Evolutionary conservation across 53 echinoderm and acorn worm species (phyloP), one percentile per base, ranked within the genome.

Genomic region (Holothuria leucospilota): DNA sequence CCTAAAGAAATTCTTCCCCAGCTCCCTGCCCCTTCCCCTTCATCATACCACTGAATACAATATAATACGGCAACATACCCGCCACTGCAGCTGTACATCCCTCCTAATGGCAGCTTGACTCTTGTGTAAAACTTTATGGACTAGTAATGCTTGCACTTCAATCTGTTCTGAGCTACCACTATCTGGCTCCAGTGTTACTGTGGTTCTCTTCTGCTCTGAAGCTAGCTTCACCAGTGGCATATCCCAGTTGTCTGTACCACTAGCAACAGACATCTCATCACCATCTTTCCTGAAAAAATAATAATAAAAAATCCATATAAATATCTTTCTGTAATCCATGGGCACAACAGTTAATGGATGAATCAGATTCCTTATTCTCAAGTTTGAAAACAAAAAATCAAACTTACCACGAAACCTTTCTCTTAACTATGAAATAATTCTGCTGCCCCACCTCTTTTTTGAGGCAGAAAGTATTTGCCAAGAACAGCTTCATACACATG

Each of bases 41-140:
- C 34, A 34, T 34, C 34, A 34, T 3, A 34, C 34, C 34, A 34
- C 1, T 34, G 34, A 34, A 34, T 34, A 34, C 34, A 34, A 34
- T 34, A 34, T 2, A 34, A 34, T 34, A 3, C 34, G 2, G 3
- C 67, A 80, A 69, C 72, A 27, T 59, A 96, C 96, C 96, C 87
- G 91, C 96, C 96, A 96, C 59, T 87, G 94, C 18, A 85, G 71
- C 63, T 85, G 70, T 15, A 90, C 94, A 21, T 88, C 92, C 78
- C 92, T 85, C 46, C 79, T 87, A 4, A 82, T 92, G 34, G 81
- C 90, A 16, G 96, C 96, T 78, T 86, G 84, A 71, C 96, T 96
- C 68, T 90, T 87, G 10, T 77, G 84, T 30, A 96, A 71, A 4
- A 92, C 85, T 34, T 94, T 96, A 27, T 85, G 86, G 14, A 94